Percentiles rank a stretch among this genome's conserved stretches.
Conservation (phyloP, 1,140 invertebrate genomes). For the Mya arenaria region DNA sequence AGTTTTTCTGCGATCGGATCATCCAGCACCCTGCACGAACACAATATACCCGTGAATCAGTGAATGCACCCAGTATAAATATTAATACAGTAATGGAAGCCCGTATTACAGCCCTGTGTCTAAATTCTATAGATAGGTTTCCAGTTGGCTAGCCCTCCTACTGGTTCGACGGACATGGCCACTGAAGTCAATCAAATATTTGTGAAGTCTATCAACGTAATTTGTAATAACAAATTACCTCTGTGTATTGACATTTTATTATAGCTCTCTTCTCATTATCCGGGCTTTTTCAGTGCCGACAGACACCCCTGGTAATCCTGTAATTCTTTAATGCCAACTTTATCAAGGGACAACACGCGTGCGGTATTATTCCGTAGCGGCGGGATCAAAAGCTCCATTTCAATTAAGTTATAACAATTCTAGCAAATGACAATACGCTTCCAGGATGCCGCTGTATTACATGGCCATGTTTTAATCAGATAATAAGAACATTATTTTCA, state of each 20-base stretch:
- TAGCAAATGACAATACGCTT: constrained; percentile 50
- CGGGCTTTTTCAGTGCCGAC: constrained; percentile 10
- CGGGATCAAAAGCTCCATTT: constrained; percentile 57
- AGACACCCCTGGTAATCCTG: constrained; percentile 47
- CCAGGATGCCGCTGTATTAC: constrained; percentile 28
- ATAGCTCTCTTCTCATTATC: constrained; percentile 43
- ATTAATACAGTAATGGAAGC: constrained; percentile 55
- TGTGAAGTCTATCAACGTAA: constrained; percentile 55
- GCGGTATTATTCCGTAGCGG: constrained; percentile 53
- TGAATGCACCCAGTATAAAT: constrained; percentile 48
- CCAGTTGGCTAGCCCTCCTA: constrained; percentile 8
- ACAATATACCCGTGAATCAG: constrained; percentile 1
- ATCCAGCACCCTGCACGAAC: background rate
- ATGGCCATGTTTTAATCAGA: constrained; percentile 44
- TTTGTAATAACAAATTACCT: constrained; percentile 58
- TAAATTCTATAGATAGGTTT: constrained; percentile 36
- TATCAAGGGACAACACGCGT: constrained; percentile 49
- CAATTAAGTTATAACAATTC: constrained; percentile 57
- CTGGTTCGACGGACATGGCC: constrained; percentile 26
- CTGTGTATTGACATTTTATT: constrained; percentile 56
- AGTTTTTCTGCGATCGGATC: constrained; percentile 17
- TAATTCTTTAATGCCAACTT: constrained; percentile 53
- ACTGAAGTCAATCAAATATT: constrained; percentile 56
- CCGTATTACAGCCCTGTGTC: background rate
- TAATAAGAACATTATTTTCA: constrained; percentile 34